Conservation (phyloP, 1,140 invertebrate genomes). For the Mamestra configurata region DNA sequence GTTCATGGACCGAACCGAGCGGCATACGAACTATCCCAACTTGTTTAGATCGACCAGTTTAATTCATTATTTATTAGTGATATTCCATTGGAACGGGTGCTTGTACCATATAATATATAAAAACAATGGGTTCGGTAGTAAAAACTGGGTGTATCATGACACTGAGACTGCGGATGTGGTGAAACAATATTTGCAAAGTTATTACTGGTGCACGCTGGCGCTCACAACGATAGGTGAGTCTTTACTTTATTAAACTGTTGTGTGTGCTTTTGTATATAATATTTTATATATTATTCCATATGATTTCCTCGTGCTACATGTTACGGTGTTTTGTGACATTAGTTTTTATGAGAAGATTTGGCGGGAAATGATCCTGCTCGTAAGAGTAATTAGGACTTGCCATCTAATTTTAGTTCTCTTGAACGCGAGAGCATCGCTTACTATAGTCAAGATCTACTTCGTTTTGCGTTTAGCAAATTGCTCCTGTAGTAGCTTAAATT, state of each 20-base stretch:
- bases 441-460: neutral
- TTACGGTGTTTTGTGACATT: constrained; percentile 10
- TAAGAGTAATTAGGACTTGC: constrained; percentile 19
- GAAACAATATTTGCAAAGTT: constrained; percentile 98
- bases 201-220: constrained; percentile 99
- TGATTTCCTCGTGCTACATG: neutral
- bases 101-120: constrained; percentile 98
- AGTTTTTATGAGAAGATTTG: constrained; percentile 17
- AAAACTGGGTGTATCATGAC: constrained; percentile 96
- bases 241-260: constrained; percentile 52
- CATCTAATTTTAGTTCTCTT: constrained; percentile 24
- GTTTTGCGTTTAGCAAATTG: neutral
- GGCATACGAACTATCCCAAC: constrained; percentile 99
- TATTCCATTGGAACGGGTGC: constrained; percentile 99
- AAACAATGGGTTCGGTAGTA: constrained; percentile 97
- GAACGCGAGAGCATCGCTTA: constrained; percentile 2
- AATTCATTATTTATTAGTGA: constrained; percentile 98
- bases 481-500: neutral
- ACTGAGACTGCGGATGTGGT: constrained; percentile 95
- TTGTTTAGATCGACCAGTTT: constrained; percentile 97
- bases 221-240: constrained; percentile 95
- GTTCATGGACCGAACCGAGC: constrained; percentile 99
- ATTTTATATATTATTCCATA: neutral
- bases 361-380: constrained; percentile 12
- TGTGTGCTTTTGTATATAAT: neutral